Evolutionary conservation across 1,140 invertebrate species (phyloP).

Genomic region (Drosophila paulistorum): DNA sequence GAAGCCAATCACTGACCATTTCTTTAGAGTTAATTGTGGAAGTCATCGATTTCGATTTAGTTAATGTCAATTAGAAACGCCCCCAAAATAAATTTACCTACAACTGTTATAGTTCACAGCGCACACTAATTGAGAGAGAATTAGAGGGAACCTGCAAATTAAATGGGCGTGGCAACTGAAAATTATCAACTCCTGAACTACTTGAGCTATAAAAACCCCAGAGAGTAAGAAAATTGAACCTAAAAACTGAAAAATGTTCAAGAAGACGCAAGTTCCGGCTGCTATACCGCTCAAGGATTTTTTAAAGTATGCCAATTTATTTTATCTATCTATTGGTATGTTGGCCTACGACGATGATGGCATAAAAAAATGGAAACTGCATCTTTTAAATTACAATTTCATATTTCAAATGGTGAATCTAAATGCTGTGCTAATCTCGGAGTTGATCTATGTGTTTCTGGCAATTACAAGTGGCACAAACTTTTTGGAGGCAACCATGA

Average conservation of each 20-base stretch:
- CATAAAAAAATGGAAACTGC: not conserved
- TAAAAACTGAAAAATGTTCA: conserved; percentile 10
- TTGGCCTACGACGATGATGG: conserved; percentile 49
- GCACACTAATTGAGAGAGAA: conserved; percentile 71
- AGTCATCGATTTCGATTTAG: conserved; percentile 70
- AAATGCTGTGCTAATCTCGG: conserved; percentile 50
- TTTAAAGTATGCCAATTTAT: conserved; percentile 53
- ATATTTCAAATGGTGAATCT: conserved; percentile 56
- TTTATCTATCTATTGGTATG: conserved; percentile 68
- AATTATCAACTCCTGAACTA: conserved; percentile 57
- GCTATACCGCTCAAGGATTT: conserved; percentile 34
- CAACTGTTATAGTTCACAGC: conserved; percentile 66
- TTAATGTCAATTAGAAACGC: conserved; percentile 56
- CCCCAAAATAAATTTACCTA: conserved; percentile 19
- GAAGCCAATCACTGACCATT: conserved; percentile 44
- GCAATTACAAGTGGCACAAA: conserved; percentile 59
- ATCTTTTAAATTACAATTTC: conserved; percentile 44
- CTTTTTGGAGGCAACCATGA: conserved; percentile 73
- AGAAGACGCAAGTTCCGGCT: not conserved
- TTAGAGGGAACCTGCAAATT: conserved; percentile 46
- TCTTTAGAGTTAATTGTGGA: conserved; percentile 36
- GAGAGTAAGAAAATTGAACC: not conserved
- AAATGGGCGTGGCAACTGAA: conserved; percentile 54
- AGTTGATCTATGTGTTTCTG: conserved; percentile 63
- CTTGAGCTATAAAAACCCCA: not conserved